phyloP scores from a whole-genome alignment of 1,140 invertebrate genomes.

The Spodoptera litura region DNA sequence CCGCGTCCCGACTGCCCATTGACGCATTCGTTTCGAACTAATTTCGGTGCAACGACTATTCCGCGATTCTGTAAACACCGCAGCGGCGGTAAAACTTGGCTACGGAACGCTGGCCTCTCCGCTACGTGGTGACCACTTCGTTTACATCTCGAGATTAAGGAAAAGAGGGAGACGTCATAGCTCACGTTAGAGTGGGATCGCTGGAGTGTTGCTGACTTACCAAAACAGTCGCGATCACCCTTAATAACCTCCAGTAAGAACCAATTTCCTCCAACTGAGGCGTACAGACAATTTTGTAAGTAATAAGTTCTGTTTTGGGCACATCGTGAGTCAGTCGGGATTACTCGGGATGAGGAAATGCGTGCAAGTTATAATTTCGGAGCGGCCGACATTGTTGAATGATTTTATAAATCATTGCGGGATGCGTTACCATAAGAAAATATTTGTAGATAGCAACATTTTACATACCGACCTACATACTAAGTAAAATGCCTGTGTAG shows the following conservation, averaged over 20 bases:
- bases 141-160: slow-evolving; percentile 49
- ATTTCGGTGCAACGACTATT: slow-evolving; percentile 84
- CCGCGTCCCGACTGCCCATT: slow-evolving; percentile 76
- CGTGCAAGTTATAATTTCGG: slow-evolving; percentile 84
- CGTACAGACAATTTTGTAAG: slow-evolving; percentile 64
- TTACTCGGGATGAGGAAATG: slow-evolving; percentile 83
- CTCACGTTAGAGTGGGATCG: slow-evolving; percentile 65
- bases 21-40: slow-evolving; percentile 84
- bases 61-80: slow-evolving; percentile 84
- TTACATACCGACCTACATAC: neutral
- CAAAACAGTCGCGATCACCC: slow-evolving; percentile 36
- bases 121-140: slow-evolving; percentile 55
- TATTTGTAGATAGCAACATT: slow-evolving; percentile 45
- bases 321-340: slow-evolving; percentile 80
- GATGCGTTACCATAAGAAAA: slow-evolving; percentile 59
- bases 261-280: slow-evolving; percentile 48
- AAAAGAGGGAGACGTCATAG: slow-evolving; percentile 59
- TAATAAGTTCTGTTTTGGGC: slow-evolving; percentile 84
- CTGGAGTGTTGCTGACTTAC: slow-evolving; percentile 60
- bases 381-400: slow-evolving; percentile 82
- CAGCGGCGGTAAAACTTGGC: slow-evolving; percentile 66
- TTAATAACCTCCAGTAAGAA: slow-evolving; percentile 48
- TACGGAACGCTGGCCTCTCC: slow-evolving; percentile 62
- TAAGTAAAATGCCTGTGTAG: neutral
- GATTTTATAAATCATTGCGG: slow-evolving; percentile 78